Conservation (phyloP, 2,888 invertebrate genomes). For the Fragum sueziense region DNA sequence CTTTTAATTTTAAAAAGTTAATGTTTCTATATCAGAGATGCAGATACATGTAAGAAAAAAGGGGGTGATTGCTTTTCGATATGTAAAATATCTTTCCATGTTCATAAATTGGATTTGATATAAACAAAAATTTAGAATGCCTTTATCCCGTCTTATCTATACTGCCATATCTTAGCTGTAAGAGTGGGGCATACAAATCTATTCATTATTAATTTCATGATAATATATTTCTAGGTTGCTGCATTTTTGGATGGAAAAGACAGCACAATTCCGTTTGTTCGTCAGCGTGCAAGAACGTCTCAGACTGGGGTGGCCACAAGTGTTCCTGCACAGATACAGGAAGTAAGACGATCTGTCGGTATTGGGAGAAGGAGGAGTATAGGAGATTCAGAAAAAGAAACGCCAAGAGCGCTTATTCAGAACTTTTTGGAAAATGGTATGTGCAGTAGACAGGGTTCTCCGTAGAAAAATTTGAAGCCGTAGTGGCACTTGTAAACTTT, state of each 20-base stretch:
- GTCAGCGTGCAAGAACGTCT: conserved; percentile 43
- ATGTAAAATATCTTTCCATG: background rate
- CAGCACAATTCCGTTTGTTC: conserved; percentile 47
- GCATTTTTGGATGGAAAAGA: conserved; percentile 47
- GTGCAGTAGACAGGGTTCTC: no score
- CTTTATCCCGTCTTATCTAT: background rate
- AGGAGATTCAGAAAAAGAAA: conserved; percentile 18
- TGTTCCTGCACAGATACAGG: conserved; percentile 29
- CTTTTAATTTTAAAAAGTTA: no score
- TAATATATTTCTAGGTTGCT: conserved; percentile 32
- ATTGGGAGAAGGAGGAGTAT: background rate
- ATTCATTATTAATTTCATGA: background rate
- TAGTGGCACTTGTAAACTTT: no score
- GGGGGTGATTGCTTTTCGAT: no score
- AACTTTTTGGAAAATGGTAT: conserved; percentile 37
- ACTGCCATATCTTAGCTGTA: background rate
- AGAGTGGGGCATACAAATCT: background rate
- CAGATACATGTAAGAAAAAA: no score
- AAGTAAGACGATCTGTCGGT: background rate
- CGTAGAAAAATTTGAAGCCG: no score
- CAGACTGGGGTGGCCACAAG: conserved; percentile 41
- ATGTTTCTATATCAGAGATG: no score
- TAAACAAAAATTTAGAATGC: background rate
- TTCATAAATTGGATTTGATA: background rate
- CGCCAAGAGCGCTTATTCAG: conserved; percentile 45